Conservation (phyloP, 2,797 vertebrate genomes). For the Rachycentron canadum region DNA sequence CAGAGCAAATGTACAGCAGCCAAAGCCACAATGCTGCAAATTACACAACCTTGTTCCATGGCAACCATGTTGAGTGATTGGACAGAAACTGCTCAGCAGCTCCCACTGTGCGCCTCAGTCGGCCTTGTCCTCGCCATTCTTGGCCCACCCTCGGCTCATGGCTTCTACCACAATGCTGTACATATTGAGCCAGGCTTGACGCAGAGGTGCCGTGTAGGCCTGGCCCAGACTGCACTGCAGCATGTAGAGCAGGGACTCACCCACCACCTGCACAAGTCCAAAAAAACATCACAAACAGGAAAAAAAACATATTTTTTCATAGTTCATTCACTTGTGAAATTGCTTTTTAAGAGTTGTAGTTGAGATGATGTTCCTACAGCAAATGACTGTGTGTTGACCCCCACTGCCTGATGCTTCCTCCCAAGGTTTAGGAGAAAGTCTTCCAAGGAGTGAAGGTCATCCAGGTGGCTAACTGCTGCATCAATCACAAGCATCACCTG, state of each 20-base stretch:
- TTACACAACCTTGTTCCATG: slow-evolving; percentile 79
- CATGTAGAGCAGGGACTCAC: slow-evolving; percentile 95
- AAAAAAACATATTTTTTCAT: neutral
- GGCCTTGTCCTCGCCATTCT: slow-evolving; percentile 86
- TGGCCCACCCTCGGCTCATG: slow-evolving; percentile 91
- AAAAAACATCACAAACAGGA: slow-evolving; percentile 38
- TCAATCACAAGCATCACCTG: slow-evolving; percentile 98
- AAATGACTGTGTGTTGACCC: slow-evolving; percentile 93
- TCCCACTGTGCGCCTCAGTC: slow-evolving; percentile 77
- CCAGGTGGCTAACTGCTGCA: slow-evolving; percentile 92
- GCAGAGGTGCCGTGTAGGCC: slow-evolving; percentile 88
- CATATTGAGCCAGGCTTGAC: slow-evolving; percentile 94
- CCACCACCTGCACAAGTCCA: slow-evolving; percentile 86
- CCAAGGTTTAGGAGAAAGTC: slow-evolving; percentile 93
- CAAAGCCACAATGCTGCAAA: slow-evolving; percentile 72
- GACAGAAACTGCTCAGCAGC: slow-evolving; percentile 68
- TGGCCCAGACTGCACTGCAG: slow-evolving; percentile 92
- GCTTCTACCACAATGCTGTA: slow-evolving; percentile 90
- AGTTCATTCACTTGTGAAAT: slow-evolving; percentile 34
- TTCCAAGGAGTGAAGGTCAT: slow-evolving; percentile 91
- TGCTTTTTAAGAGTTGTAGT: slow-evolving; percentile 18
- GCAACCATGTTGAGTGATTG: slow-evolving; percentile 73
- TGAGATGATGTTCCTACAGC: slow-evolving; percentile 83
- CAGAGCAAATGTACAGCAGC: slow-evolving; percentile 78
- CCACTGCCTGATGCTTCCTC: slow-evolving; percentile 92